Evolutionary conservation across 2,888 invertebrate species (phyloP).

Genomic region (Gari tellinella): DNA sequence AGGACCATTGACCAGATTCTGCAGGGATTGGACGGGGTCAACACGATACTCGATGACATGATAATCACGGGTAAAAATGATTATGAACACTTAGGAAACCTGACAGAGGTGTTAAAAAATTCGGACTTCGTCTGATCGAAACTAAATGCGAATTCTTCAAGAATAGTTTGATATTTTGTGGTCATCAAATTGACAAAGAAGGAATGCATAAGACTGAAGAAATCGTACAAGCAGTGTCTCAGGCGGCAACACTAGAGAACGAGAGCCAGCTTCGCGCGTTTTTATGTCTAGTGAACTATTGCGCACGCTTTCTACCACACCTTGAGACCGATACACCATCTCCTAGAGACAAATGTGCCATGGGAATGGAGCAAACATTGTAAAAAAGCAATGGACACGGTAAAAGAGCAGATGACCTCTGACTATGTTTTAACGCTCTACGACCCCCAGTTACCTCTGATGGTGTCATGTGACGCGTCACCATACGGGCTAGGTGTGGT

Average conservation of each 20-base stretch:
- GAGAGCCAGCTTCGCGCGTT: not conserved
- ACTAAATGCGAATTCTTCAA: conserved; percentile 16
- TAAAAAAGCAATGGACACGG: not conserved
- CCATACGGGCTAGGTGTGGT: conserved; percentile 1
- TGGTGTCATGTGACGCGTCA: conserved; percentile 1
- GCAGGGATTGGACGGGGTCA: conserved; percentile 18
- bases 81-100: conserved; percentile 1
- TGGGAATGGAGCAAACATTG: conserved; percentile 8
- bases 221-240: conserved; percentile 23
- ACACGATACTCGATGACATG: conserved; percentile 14
- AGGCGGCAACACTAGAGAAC: conserved; percentile 13
- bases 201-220: conserved; percentile 26
- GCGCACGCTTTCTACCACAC: conserved; percentile 2
- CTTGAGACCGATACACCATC: conserved; percentile 12
- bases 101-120: conserved; percentile 8
- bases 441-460: conserved; percentile 1
- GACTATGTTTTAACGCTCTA: conserved; percentile 15
- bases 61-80: conserved; percentile 10
- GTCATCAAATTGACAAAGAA: conserved; percentile 22
- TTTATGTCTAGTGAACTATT: conserved; percentile 6
- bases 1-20: conserved; percentile 51
- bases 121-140: not conserved
- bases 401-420: conserved; percentile 12
- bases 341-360: conserved; percentile 9
- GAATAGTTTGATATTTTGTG: conserved; percentile 30